Evolutionary conservation across 2,888 invertebrate species (phyloP).

Genomic region (Acrobasis suavella): DNA sequence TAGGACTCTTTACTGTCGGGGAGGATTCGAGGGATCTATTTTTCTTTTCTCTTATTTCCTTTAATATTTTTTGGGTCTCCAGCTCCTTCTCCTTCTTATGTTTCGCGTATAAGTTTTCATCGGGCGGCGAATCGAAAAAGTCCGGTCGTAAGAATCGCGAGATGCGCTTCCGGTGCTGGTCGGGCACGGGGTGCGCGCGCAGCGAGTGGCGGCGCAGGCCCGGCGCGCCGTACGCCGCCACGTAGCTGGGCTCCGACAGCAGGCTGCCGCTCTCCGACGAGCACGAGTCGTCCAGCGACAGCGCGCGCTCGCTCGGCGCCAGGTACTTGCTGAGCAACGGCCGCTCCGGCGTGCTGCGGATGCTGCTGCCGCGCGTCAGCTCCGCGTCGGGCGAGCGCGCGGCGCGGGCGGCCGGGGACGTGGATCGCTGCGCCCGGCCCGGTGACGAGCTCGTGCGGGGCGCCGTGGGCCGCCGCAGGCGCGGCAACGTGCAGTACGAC

Average conservation of each 20-base stretch:
- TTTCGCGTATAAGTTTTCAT: conserved; percentile 85
- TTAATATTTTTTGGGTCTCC: conserved; percentile 85
- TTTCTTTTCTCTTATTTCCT: conserved; percentile 85
- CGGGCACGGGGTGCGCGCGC: conserved; percentile 50
- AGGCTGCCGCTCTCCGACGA: conserved; percentile 59
- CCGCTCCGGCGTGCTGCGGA: conserved; percentile 70
- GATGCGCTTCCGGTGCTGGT: conserved; percentile 83
- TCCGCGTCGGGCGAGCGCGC: conserved; percentile 36
- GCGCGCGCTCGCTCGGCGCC: conserved; percentile 67
- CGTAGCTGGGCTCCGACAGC: conserved; percentile 65
- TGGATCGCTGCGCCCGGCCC: not conserved
- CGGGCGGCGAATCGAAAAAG: conserved; percentile 87
- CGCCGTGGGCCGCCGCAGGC: conserved; percentile 51
- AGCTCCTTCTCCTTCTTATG: conserved; percentile 85
- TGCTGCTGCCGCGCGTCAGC: conserved; percentile 37
- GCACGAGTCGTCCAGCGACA: conserved; percentile 59
- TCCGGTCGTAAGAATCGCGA: conserved; percentile 88
- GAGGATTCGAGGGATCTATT: conserved; percentile 63
- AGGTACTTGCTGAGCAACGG: conserved; percentile 83
- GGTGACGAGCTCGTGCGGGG: conserved; percentile 37
- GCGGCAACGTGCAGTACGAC: conserved; percentile 61
- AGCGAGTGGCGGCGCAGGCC: conserved; percentile 57
- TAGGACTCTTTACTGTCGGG: conserved; percentile 50
- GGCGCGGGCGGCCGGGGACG: conserved; percentile 45
- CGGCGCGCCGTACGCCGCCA: conserved; percentile 60